A percentile compares a stretch with the other conserved stretches of the same genome.
Evolutionary conservation across 2,888 invertebrate genomes (phyloP).

Genomic region (Eilema depressum): DNA sequence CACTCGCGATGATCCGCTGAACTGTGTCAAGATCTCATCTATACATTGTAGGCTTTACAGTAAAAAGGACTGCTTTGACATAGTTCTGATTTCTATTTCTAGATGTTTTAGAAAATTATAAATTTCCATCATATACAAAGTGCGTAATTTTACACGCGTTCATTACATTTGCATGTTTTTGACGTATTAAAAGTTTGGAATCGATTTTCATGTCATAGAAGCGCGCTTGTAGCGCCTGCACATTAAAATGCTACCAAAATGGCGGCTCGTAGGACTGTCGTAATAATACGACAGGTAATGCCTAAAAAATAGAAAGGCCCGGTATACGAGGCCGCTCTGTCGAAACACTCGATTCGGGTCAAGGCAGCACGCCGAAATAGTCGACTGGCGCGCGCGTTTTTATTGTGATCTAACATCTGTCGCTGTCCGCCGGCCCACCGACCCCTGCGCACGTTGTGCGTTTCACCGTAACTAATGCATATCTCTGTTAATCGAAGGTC

Average conservation of each 20-base stretch:
- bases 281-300: conserved; percentile 87
- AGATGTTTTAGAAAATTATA: neutral
- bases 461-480: conserved; percentile 29
- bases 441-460: conserved; percentile 46
- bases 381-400: conserved; percentile 84
- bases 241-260: conserved; percentile 79
- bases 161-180: neutral
- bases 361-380: conserved; percentile 87
- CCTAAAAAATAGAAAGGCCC: conserved; percentile 87
- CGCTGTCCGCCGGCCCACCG: conserved; percentile 65
- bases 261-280: conserved; percentile 81
- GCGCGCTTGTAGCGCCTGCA: conserved; percentile 66
- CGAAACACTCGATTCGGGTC: conserved; percentile 86
- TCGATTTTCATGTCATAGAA: conserved; percentile 64
- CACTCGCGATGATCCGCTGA: conserved; percentile 74
- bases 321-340: conserved; percentile 86
- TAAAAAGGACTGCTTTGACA: conserved; percentile 41
- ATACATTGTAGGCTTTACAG: conserved; percentile 41
- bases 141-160: too few species aligned
- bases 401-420: conserved; percentile 87
- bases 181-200: conserved; percentile 34
- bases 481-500: conserved; percentile 4
- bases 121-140: too few species aligned
- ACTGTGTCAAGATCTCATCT: conserved; percentile 82
- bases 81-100: neutral